phyloP scores from a whole-genome alignment of 2,888 invertebrate genomes.

The Mesorhabditis belari region DNA sequence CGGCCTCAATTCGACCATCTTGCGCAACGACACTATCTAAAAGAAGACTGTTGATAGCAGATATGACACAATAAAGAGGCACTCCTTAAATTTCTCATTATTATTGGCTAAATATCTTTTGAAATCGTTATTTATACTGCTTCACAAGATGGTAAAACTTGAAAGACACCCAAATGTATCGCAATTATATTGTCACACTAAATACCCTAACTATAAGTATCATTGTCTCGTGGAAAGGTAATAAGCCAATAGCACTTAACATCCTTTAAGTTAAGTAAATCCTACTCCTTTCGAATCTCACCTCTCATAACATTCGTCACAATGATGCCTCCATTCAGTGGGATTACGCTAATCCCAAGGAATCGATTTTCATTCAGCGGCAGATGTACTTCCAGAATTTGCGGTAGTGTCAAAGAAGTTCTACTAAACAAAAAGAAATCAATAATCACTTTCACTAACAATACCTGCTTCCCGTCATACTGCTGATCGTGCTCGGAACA shows the following conservation, averaged over 20 bases:
- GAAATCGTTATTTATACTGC: too few relatives aligned
- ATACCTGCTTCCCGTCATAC: conserved; percentile 42
- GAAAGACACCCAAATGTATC: too few relatives aligned
- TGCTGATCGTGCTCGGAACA: conserved; percentile 47
- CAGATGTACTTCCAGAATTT: conserved; percentile 41
- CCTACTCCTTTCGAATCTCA: neutral
- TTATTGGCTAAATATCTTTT: too few relatives aligned
- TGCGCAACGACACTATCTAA: conserved; percentile 32
- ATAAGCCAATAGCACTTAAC: too few relatives aligned
- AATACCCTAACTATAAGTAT: too few relatives aligned
- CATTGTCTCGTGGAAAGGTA: too few relatives aligned
- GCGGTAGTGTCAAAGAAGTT: conserved; percentile 26
- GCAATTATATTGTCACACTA: too few relatives aligned
- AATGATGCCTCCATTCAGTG: conserved; percentile 43
- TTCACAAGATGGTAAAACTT: too few relatives aligned
- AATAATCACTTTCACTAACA: too few relatives aligned
- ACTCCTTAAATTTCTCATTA: too few relatives aligned
- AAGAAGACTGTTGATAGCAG: conserved; percentile 2
- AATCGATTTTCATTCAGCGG: conserved; percentile 28
- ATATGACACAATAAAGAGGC: too few relatives aligned
- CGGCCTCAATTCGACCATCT: conserved; percentile 40
- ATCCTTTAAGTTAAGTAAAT: too few relatives aligned
- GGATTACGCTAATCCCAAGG: conserved; percentile 41
- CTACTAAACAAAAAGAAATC: conserved; percentile 4
- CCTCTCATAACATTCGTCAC: conserved; percentile 32